Conservation (phyloP, 2,797 vertebrate genomes). For the Tragelaphus eurycerus region DNA sequence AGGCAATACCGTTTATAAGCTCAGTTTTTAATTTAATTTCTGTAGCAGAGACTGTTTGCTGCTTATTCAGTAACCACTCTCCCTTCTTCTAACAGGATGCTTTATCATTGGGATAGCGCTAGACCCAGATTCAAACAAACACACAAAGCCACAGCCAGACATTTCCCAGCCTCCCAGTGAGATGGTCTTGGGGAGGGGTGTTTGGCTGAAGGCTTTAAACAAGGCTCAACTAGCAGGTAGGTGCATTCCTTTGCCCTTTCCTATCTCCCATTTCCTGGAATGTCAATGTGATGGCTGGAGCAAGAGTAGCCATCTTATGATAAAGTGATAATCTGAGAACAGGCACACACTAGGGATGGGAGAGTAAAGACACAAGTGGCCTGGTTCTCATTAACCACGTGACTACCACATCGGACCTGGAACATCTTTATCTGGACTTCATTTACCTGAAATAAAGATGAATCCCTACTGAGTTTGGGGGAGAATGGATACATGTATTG, state of each 20-base stretch:
- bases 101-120: background rate
- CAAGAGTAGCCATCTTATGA: background rate
- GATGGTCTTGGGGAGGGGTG: background rate
- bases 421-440: background rate
- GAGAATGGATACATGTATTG: background rate
- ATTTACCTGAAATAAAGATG: background rate
- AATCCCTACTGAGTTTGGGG: background rate
- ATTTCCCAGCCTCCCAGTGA: background rate
- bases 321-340: background rate
- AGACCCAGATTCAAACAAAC: background rate
- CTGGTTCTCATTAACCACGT: background rate
- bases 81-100: background rate
- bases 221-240: accelerated
- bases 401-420: background rate
- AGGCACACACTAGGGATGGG: background rate
- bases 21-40: background rate
- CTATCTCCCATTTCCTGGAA: background rate
- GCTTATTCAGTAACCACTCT: too few relatives aligned
- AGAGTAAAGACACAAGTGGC: background rate
- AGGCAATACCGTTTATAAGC: background rate
- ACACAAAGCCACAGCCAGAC: background rate
- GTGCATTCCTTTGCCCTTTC: background rate
- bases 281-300: background rate
- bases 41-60: background rate
- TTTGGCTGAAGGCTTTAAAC: background rate